phyloP scores from a whole-genome alignment of 2,888 invertebrate species.

The Agonopterix heracliana region DNA sequence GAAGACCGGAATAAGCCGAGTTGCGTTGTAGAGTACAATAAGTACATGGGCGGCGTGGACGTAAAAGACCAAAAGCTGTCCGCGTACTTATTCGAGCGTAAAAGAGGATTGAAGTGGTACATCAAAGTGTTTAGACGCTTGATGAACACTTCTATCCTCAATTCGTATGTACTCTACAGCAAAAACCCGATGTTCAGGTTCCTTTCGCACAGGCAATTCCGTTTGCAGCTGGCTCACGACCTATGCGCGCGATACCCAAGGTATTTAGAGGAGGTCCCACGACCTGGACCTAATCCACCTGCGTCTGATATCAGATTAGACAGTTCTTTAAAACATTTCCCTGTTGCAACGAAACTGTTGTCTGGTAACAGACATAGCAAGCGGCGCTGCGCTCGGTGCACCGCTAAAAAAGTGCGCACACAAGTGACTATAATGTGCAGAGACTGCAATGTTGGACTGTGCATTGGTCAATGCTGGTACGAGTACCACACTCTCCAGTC shows the following conservation, averaged over 20 bases:
- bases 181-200: no score
- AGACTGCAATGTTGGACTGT: neutral
- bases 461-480: neutral
- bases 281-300: no score
- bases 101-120: conserved; percentile 15
- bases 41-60: conserved; percentile 17
- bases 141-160: conserved; percentile 10
- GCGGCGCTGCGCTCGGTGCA: no score
- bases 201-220: no score
- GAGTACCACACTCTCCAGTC: neutral
- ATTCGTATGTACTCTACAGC: conserved; percentile 3
- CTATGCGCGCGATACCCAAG: no score
- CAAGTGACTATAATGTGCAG: no score
- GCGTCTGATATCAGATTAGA: neutral
- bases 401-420: no score
- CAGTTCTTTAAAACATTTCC: neutral
- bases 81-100: conserved; percentile 13
- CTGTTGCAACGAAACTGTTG: no score
- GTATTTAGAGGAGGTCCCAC: no score
- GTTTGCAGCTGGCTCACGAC: no score
- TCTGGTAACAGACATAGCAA: no score
- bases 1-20: conserved; percentile 1
- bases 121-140: conserved; percentile 13
- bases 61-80: conserved; percentile 16
- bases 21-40: conserved; percentile 11